These are phyloP conservation scores for Lomographa bimaculata DNA, from an alignment of 2,888 invertebrate genomes.

Conservation along the genomic window DNA sequence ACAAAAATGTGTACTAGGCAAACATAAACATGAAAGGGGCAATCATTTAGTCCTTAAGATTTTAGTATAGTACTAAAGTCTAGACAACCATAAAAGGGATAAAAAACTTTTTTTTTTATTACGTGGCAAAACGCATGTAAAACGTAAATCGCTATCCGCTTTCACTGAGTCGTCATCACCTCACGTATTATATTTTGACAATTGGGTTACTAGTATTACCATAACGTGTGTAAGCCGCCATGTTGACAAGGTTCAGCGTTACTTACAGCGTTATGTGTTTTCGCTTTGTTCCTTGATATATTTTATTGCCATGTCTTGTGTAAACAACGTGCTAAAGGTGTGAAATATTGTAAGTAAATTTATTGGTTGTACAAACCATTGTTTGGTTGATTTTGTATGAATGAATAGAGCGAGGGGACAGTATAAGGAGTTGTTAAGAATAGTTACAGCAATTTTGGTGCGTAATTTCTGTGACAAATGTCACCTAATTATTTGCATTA, in stretches of 20 bases:
- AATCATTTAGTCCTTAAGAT: no score
- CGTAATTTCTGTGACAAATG: conserved; percentile 30
- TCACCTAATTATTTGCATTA: conserved; percentile 28
- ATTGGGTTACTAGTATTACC: conserved; percentile 70
- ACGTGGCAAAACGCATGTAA: no score
- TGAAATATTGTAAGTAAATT: conserved; percentile 78
- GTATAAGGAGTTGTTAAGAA: no score
- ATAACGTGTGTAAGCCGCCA: conserved; percentile 59
- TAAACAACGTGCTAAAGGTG: conserved; percentile 74
- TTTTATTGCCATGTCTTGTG: conserved; percentile 79
- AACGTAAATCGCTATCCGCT: conserved; percentile 43
- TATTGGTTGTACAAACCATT: conserved; percentile 70
- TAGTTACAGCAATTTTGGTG: conserved; percentile 25
- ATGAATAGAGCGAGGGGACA: conserved; percentile 51
- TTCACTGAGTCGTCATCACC: conserved; percentile 16
- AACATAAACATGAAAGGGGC: no score
- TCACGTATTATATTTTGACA: conserved; percentile 72
- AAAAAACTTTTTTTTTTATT: no score
- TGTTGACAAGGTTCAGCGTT: conserved; percentile 65
- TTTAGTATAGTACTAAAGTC: no score
- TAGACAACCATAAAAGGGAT: no score
- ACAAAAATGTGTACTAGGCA: no score
- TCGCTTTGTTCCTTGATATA: conserved; percentile 74
- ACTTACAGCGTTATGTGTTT: conserved; percentile 64
- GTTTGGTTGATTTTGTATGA: conserved; percentile 51